Evolutionary conservation across 2,113 vertebrate genomes (phyloP), one percentile per base, ranked within the genome.

Genomic region (Cepphus grylle): DNA sequence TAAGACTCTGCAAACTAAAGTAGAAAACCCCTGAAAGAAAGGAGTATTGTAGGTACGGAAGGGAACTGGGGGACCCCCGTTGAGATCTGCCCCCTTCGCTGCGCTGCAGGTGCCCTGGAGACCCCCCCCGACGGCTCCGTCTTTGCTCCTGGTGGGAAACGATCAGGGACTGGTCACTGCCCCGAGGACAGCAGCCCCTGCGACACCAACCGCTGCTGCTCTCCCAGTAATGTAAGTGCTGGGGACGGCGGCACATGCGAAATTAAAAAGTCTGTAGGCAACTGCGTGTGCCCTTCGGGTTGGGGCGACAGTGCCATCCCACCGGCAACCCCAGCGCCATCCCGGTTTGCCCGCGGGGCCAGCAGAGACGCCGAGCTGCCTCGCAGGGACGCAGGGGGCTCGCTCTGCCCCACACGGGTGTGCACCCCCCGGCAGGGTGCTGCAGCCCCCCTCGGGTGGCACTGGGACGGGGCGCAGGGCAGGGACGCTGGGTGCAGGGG

Each of bases 21-120:
- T 17, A 77, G 63, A 65, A 94, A 77, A 73, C 6, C 38, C 26
- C 12, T 17, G 25, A 36, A 1, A 36, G 50, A 32, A 53, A 32
- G 8, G n/a, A 42, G 11, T 15, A 7, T 0, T 56, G 52, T 1
- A 4, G 47, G 34, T 4, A 34, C 1, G 1, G 2, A 6, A 23
- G 85, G 67, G 78, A 65, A 38, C 12, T 22, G 53, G 20, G 49
- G 73, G 70, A 19, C 25, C 5, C 0, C 2, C 67, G n/a, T 1
- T 32, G 5, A 62, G 59, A 17, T 14, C 29, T 19, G 52, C 12
- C n/a, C 45, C 8, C 9, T 16, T 9, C 14, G 3, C 15, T 4
- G 47, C 1, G 2, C 32, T 34, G 36, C 65, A 5, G 34, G 32
- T 36, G 53, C 80, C 8, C 34, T 3, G 69, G 40, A 8, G 22